Percentiles rank a stretch among this genome's conserved stretches.
Conservation (phyloP, 2,797 vertebrate species). For the Melanotaenia boesemani region DNA sequence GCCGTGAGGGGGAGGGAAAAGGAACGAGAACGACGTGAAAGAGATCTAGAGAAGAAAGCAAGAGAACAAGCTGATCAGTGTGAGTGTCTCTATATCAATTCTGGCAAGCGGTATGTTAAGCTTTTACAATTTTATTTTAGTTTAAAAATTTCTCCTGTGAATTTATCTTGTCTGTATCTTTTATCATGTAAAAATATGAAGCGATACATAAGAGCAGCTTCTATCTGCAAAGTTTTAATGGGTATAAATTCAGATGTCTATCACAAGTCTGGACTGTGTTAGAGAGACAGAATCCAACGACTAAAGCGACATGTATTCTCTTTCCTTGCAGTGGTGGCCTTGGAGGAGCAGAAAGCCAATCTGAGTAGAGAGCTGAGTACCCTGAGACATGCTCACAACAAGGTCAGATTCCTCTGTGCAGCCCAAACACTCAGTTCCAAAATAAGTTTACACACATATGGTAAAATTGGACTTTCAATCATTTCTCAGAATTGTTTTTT, state of each 20-base stretch:
- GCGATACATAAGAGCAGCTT: neutral
- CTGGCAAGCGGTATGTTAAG: neutral
- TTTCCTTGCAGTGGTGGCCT: conserved; percentile 78
- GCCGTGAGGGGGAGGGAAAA: conserved; percentile 79
- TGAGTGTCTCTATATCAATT: conserved; percentile 58
- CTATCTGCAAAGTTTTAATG: neutral
- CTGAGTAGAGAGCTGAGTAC: conserved; percentile 79
- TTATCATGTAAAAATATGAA: neutral
- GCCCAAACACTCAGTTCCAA: neutral
- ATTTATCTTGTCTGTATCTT: neutral
- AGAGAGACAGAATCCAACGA: neutral
- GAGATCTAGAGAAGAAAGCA: conserved; percentile 84
- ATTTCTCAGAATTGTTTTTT: neutral
- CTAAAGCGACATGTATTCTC: neutral
- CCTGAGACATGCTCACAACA: conserved; percentile 80
- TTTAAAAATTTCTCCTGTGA: neutral
- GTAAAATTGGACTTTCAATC: no score
- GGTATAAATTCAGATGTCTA: neutral
- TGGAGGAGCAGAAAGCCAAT: conserved; percentile 83
- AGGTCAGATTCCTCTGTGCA: conserved; percentile 69
- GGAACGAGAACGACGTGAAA: conserved; percentile 79
- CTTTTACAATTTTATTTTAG: neutral
- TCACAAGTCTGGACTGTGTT: neutral
- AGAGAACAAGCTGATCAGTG: conserved; percentile 85
- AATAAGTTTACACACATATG: neutral